Base-by-base conservation (phyloP, 2,888 invertebrate species). In the Chymomyza procnemis region DNA sequence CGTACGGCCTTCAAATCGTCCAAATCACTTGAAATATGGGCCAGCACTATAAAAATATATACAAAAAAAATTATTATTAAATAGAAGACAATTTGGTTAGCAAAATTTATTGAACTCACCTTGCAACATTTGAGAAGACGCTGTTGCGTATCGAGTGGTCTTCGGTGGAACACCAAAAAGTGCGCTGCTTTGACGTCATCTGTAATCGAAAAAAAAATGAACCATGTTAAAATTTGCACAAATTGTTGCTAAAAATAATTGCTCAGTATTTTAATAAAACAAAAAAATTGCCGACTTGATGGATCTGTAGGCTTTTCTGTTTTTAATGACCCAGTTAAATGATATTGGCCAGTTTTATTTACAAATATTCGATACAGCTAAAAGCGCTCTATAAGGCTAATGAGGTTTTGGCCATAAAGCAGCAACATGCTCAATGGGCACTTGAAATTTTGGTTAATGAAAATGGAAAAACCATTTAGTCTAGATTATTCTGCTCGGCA, bases 111-210 rank as follows among this genome's bases (percentile, higher is more conserved):
- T 21, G 54, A 69, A 71, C 70, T 77, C 67, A 79, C 50, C 46
- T 65, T 60, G 64, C 67, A 66, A 34, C 12, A 18, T 21, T 26
- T 5, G 19, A 58, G 22, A 16, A 55, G 34, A 18, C 16, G 47
- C 50, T 19, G 47, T 34, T 19, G 34, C 52, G 34, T n/a, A 19
- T 47, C 61, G 57, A 71, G 61, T 14, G 61, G 56, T 64, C 67
- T 22, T 46, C 56, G 52, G n/a, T n/a, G 16, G 46, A 12, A 47
- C 62, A 66, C 12, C 26, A 61, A 57, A 67, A 76, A 77, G 69
- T 75, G 70, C 66, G 68, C 61, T 71, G 75, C 76, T 63, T 69
- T 81, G 82, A 78, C 86, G 88, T 85, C 85, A 85, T 87, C 85
- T 85, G 56, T 46, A 73, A 73, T 55, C 65, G 68, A 46, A 48